These are phyloP conservation scores for Chrysolina americana DNA, from an alignment of 2,888 invertebrate species.

Conservation along the genomic window DNA sequence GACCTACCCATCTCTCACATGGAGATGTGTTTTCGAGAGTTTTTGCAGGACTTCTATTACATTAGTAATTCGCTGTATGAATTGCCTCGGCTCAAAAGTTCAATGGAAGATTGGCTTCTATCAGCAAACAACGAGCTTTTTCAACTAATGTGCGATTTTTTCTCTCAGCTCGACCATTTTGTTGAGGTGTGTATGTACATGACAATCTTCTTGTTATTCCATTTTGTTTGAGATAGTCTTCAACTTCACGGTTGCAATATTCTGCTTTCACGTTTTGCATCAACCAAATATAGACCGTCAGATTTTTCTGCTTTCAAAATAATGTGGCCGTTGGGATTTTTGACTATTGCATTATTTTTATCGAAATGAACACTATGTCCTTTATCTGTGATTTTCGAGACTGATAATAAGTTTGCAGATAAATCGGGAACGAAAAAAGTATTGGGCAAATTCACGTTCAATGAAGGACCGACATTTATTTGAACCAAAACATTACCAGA, in stretches of 20 bases:
- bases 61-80: constrained; percentile 18
- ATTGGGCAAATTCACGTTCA: too few relatives aligned
- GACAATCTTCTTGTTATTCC: not conserved
- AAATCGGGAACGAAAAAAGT: too few relatives aligned
- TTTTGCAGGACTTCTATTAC: not conserved
- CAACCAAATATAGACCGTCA: too few relatives aligned
- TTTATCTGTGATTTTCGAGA: too few relatives aligned
- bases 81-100: constrained; percentile 9
- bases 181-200: constrained; percentile 57
- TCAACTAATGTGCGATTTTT: constrained; percentile 54
- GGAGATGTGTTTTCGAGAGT: constrained; percentile 1
- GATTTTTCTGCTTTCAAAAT: too few relatives aligned
- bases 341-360: not conserved
- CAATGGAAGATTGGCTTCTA: not conserved
- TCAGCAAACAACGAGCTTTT: constrained; percentile 54
- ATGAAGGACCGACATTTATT: too few relatives aligned
- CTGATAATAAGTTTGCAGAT: too few relatives aligned
- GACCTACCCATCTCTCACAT: constrained; percentile 10
- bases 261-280: not conserved
- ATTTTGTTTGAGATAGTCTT: not conserved
- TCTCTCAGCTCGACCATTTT: constrained; percentile 59
- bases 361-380: too few relatives aligned
- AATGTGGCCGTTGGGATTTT: too few relatives aligned
- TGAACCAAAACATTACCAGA: too few relatives aligned
- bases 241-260: not conserved